These are phyloP conservation scores for Megaceryle alcyon DNA, from an alignment of 2,797 vertebrate species.

Conservation along the genomic window DNA sequence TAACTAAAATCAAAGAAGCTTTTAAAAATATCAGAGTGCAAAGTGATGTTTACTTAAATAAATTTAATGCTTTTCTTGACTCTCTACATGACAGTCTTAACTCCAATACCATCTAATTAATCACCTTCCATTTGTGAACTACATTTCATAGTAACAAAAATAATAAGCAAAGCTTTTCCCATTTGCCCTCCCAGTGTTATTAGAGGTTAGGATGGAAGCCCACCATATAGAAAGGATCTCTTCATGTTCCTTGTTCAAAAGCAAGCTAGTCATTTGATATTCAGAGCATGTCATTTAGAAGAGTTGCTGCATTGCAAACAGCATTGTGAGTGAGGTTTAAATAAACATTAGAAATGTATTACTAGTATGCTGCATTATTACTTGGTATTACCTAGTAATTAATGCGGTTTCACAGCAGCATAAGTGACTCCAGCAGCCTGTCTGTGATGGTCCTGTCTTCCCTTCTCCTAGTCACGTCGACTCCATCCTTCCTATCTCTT, in stretches of 20 bases:
- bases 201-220: slow-evolving; percentile 9
- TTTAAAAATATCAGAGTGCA: neutral
- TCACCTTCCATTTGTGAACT: neutral
- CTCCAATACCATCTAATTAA: neutral
- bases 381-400: slow-evolving; percentile 3
- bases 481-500: neutral
- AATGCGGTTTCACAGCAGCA: neutral
- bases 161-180: neutral
- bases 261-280: neutral
- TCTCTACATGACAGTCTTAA: neutral
- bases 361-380: neutral
- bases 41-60: neutral
- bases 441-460: neutral
- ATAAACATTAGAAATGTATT: slow-evolving; percentile 16
- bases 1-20: slow-evolving; percentile 48
- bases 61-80: neutral
- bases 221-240: neutral
- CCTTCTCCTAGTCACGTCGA: neutral
- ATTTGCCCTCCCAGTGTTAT: neutral
- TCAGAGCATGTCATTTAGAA: neutral
- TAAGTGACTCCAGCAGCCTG: neutral
- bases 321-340: neutral
- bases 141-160: neutral
- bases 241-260: slow-evolving; percentile 4
- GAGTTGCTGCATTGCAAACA: neutral